phyloP scores from a whole-genome alignment of 2,113 vertebrate genomes.

The Fregetta grallaria region DNA sequence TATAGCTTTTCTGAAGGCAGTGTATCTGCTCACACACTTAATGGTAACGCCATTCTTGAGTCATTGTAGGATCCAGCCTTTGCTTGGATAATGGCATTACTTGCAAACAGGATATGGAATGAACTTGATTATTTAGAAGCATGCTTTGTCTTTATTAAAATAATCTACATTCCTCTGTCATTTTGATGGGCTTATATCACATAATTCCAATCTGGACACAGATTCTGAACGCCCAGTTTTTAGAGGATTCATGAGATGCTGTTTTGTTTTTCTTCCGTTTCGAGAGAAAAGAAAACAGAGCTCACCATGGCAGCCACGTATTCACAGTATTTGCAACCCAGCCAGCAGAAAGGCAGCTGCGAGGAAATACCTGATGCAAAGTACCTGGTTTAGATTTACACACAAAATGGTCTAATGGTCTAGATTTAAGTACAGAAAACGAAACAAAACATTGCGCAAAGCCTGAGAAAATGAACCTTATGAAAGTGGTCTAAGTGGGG shows the following conservation, averaged over 20 bases:
- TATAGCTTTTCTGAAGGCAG: not conserved
- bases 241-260: not conserved
- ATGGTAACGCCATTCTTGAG: accelerated
- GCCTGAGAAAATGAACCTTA: not conserved
- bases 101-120: not conserved
- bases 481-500: not conserved
- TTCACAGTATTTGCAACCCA: not conserved
- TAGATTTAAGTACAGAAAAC: not conserved
- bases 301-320: not conserved
- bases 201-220: not conserved
- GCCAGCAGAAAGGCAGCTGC: not conserved
- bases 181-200: not conserved
- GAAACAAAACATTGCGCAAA: not conserved
- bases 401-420: no score
- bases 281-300: not conserved
- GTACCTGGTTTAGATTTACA: not conserved
- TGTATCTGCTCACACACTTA: not conserved
- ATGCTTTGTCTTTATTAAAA: not conserved
- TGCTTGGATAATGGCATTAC: not conserved
- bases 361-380: not conserved
- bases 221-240: not conserved
- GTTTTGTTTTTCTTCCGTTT: not conserved
- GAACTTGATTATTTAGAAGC: not conserved
- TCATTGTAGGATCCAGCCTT: not conserved
- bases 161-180: not conserved